Evolutionary conservation across 2,888 invertebrate species (phyloP).

Genomic region (Alcis repandata): DNA sequence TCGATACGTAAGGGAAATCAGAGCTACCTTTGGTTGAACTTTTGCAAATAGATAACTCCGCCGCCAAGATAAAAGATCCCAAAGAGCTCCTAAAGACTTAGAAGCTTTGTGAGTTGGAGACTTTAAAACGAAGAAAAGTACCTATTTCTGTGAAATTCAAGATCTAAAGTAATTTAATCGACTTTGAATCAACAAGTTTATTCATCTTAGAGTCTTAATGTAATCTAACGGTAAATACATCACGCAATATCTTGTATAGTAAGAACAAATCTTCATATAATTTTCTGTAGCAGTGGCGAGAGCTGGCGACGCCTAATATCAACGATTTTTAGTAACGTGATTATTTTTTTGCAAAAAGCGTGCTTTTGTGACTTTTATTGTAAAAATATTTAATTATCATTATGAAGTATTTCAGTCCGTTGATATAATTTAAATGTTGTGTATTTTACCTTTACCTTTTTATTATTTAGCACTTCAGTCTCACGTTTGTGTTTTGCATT

Average conservation of each 20-base stretch:
- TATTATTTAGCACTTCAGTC: no score
- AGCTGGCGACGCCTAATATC: no score
- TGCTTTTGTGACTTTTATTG: no score
- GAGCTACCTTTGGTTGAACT: conserved; percentile 39
- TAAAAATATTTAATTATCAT: no score
- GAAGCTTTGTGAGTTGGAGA: conserved; percentile 47
- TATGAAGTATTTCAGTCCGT: no score
- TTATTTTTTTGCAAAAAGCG: no score
- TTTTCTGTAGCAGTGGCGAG: no score
- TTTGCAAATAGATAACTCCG: conserved; percentile 46
- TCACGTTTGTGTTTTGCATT: no score
- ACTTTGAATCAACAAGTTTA: conserved; percentile 39
- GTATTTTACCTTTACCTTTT: no score
- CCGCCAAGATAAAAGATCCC: conserved; percentile 49
- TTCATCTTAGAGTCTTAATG: conserved; percentile 4
- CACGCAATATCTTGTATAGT: neutral
- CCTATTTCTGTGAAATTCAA: conserved; percentile 41
- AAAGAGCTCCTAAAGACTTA: conserved; percentile 46
- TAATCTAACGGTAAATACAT: neutral
- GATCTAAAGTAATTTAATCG: conserved; percentile 41
- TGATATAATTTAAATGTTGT: no score
- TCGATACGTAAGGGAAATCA: conserved; percentile 42
- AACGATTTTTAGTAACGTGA: no score
- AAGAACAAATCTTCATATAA: neutral
- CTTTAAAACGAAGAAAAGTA: conserved; percentile 40